A percentile compares a stretch with the other conserved stretches of the same genome.
These are phyloP conservation scores for Silurus glanis DNA, from an alignment of 2,113 vertebrate genomes.

Conservation along the genomic window DNA sequence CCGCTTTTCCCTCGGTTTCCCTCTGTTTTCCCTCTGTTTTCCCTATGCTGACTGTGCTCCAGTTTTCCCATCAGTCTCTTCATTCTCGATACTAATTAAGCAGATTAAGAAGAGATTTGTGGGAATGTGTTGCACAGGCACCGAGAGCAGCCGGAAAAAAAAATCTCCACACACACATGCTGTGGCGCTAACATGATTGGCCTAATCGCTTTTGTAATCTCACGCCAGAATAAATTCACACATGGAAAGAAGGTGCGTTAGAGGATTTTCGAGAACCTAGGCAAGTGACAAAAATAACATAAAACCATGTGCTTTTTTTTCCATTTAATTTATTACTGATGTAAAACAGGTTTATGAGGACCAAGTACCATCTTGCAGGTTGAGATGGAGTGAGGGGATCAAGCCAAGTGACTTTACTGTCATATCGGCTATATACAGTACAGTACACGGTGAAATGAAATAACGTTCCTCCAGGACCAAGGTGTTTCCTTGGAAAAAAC, in stretches of 20 bases:
- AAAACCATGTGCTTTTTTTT: background rate
- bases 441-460: no score
- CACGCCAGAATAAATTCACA: conserved; percentile 33
- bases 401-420: no score
- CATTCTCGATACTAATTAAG: conserved; percentile 44
- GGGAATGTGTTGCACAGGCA: conserved; percentile 9
- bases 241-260: conserved; percentile 28
- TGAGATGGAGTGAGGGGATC: background rate
- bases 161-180: conserved; percentile 25
- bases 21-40: background rate
- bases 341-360: background rate
- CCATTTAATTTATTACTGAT: background rate
- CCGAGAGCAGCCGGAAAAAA: background rate
- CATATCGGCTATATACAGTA: no score
- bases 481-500: no score
- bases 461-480: no score
- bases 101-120: conserved; percentile 40
- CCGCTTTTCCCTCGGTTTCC: no score
- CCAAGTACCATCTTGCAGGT: background rate
- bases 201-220: conserved; percentile 49
- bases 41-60: conserved; percentile 22
- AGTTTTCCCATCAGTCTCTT: conserved; percentile 13
- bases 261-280: conserved; percentile 38
- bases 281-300: background rate
- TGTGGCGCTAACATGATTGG: conserved; percentile 46